These are phyloP conservation scores for Cyphomyrus discorhynchus DNA, from an alignment of 2,113 vertebrate species.

Conservation along the genomic window DNA sequence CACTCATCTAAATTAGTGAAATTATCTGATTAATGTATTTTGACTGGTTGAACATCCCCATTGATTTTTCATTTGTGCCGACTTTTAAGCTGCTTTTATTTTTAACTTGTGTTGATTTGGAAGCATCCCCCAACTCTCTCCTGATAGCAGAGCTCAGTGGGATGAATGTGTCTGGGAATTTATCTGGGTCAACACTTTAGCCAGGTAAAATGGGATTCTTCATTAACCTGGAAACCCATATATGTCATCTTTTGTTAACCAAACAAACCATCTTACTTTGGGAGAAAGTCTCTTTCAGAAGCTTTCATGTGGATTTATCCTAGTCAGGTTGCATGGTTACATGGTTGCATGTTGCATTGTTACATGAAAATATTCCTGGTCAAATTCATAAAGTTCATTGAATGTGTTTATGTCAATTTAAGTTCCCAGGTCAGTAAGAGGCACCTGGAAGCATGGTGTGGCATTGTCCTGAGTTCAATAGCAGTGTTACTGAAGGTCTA, in stretches of 20 bases:
- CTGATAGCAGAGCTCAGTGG: neutral
- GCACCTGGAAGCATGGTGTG: neutral
- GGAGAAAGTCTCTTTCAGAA: neutral
- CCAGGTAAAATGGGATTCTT: constrained; percentile 1
- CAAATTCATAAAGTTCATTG: neutral
- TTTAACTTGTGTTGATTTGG: neutral
- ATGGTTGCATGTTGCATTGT: neutral
- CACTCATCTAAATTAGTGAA: neutral
- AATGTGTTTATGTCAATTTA: neutral
- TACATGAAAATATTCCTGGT: neutral
- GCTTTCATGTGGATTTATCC: neutral
- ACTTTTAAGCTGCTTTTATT: neutral
- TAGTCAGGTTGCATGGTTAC: neutral
- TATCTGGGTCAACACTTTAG: neutral
- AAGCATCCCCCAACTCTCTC: neutral
- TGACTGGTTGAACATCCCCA: neutral
- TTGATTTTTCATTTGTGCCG: neutral
- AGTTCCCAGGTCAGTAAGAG: neutral
- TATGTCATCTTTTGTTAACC: neutral
- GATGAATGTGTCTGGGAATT: neutral
- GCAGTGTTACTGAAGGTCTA: neutral
- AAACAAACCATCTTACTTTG: neutral
- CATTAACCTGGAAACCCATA: constrained; percentile 11
- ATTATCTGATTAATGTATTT: neutral
- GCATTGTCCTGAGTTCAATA: neutral